A percentile compares a stretch with the other conserved stretches of the same genome.
Conservation (phyloP, 2,888 invertebrate species). For the Cerastis rubricosa region DNA sequence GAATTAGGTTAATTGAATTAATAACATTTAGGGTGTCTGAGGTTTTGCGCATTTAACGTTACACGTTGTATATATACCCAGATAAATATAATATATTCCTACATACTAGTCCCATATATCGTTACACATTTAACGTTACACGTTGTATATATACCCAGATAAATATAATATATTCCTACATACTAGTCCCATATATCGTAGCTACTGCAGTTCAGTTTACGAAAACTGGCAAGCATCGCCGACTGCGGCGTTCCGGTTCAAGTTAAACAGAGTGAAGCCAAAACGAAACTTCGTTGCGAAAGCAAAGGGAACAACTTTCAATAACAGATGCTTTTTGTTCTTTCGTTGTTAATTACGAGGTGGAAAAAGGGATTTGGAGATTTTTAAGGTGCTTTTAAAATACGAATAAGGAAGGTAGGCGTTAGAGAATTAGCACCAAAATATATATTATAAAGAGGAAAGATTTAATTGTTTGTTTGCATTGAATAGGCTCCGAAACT, state of each 20-base stretch:
- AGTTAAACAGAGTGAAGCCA: constrained; percentile 47
- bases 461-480: too few relatives aligned
- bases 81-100: too few relatives aligned
- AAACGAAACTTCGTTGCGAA: constrained; percentile 42
- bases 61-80: too few relatives aligned
- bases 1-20: too few relatives aligned
- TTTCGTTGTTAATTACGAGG: constrained; percentile 24
- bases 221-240: constrained; percentile 39
- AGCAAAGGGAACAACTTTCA: constrained; percentile 37
- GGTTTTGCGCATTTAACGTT: too few relatives aligned
- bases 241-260: constrained; percentile 33
- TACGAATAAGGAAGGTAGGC: not conserved
- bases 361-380: constrained; percentile 1
- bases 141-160: too few relatives aligned
- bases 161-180: not conserved
- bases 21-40: too few relatives aligned
- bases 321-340: constrained; percentile 36
- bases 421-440: not conserved
- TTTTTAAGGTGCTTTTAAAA: not conserved
- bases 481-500: too few relatives aligned
- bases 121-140: too few relatives aligned
- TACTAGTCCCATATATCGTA: not conserved
- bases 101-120: too few relatives aligned
- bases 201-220: constrained; percentile 4
- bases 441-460: too few relatives aligned